phyloP scores from a whole-genome alignment of 2,113 vertebrate genomes.

The Peromyscus californicus region DNA sequence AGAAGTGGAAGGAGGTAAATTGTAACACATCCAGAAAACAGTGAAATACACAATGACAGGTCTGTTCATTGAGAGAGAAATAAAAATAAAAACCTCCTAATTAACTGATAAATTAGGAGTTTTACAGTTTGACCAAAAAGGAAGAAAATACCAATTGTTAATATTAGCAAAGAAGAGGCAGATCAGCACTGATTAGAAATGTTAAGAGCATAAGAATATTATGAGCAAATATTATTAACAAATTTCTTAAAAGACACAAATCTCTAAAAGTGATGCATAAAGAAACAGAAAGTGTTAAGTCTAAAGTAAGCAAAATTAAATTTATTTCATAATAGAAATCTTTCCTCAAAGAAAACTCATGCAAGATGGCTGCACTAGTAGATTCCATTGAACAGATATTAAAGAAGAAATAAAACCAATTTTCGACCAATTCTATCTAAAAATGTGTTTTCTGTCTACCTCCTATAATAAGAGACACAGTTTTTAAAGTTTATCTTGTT shows the following conservation, averaged over 20 bases:
- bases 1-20: background rate
- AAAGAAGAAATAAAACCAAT: conserved; percentile 14
- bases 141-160: conserved; percentile 8
- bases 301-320: background rate
- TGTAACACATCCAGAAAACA: background rate
- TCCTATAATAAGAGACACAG: too few relatives aligned
- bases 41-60: background rate
- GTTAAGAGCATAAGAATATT: background rate
- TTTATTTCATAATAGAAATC: conserved; percentile 6
- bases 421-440: background rate
- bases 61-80: conserved; percentile 5
- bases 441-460: background rate
- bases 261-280: conserved; percentile 22
- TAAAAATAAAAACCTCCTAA: conserved; percentile 22
- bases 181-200: background rate
- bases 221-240: background rate
- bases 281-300: conserved; percentile 19
- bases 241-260: background rate
- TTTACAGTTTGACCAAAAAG: background rate
- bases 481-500: too few relatives aligned
- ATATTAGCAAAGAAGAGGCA: background rate
- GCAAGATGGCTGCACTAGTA: background rate
- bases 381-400: background rate
- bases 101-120: background rate
- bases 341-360: background rate